Conservation (phyloP, 2,797 vertebrate species). For the Sylvia borin region DNA sequence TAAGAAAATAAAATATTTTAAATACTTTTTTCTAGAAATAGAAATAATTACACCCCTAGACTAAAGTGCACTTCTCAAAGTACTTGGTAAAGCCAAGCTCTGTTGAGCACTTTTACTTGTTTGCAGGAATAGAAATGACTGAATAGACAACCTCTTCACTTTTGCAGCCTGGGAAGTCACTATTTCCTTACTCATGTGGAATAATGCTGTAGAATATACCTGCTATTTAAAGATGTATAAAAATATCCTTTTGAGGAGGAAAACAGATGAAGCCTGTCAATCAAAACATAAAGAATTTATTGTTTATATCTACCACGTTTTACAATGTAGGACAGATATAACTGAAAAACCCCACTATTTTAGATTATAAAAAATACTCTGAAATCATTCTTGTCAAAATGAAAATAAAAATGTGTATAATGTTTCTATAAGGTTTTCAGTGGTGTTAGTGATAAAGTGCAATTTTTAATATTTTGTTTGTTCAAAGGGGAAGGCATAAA, state of each 20-base stretch:
- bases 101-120: neutral
- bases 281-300: neutral
- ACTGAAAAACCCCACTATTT: neutral
- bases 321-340: neutral
- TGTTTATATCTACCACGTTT: neutral
- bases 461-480: neutral
- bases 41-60: neutral
- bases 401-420: neutral
- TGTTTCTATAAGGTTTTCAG: neutral
- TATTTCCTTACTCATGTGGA: neutral
- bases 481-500: neutral
- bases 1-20: neutral
- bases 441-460: neutral
- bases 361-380: neutral
- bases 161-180: neutral
- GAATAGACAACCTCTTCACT: constrained; percentile 14
- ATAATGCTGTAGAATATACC: neutral
- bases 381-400: neutral
- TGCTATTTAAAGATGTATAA: neutral
- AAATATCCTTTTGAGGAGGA: neutral
- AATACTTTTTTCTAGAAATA: neutral
- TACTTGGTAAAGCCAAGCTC: constrained; percentile 10
- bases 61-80: constrained; percentile 13
- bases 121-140: constrained; percentile 25
- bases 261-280: neutral